A percentile compares a stretch with the other conserved stretches of the same genome.
Conservation (phyloP, 2,113 vertebrate genomes). For the Hippoglossus stenolepis region DNA sequence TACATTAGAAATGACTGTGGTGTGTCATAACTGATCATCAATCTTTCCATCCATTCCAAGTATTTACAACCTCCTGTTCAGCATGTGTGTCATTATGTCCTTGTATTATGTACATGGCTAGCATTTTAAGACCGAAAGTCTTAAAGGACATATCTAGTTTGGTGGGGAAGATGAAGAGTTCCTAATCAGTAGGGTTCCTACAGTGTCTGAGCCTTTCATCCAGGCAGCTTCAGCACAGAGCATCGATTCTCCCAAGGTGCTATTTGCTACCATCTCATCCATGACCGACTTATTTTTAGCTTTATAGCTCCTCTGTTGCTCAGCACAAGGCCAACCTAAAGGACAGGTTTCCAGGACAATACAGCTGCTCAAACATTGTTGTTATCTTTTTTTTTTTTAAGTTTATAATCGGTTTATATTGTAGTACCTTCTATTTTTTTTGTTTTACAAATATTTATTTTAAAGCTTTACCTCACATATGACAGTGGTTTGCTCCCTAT, state of each 20-base stretch:
- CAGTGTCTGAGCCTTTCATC: slow-evolving; percentile 49
- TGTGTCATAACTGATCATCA: no score
- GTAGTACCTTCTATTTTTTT: not conserved
- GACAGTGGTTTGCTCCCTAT: slow-evolving; percentile 8
- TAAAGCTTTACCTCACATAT: not conserved
- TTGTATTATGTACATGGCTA: slow-evolving; percentile 6
- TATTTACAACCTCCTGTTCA: slow-evolving; percentile 7
- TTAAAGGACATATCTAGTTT: not conserved
- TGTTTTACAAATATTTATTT: not conserved
- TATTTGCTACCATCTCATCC: slow-evolving; percentile 61
- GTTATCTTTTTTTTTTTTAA: not conserved
- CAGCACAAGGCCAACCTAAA: slow-evolving; percentile 54
- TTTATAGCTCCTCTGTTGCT: slow-evolving; percentile 58
- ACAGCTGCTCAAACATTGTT: slow-evolving; percentile 7
- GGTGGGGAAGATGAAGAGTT: slow-evolving; percentile 36
- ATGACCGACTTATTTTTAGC: slow-evolving; percentile 78
- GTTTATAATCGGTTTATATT: no score
- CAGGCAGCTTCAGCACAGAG: slow-evolving; percentile 48
- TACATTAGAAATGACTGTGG: no score
- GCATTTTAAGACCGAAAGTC: not conserved
- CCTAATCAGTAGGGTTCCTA: slow-evolving; percentile 42
- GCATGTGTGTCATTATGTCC: slow-evolving; percentile 1
- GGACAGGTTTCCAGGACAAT: slow-evolving; percentile 31
- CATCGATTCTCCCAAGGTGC: slow-evolving; percentile 72
- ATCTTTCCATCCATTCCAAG: not conserved